Evolutionary conservation across 2,797 vertebrate genomes (phyloP), one percentile per base, ranked within the genome.

Genomic region (Prionace glauca): DNA sequence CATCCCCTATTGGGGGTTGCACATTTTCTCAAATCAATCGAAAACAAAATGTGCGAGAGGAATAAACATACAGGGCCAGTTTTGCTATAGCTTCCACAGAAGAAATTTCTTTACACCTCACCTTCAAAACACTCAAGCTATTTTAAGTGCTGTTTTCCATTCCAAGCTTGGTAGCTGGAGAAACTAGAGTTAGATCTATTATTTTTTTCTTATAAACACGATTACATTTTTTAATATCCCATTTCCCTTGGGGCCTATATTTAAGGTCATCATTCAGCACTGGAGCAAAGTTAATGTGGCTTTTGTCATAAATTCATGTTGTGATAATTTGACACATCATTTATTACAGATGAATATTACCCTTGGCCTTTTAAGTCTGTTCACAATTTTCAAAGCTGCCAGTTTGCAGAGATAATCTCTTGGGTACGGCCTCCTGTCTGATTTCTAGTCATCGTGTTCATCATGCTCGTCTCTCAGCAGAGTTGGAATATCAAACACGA

Each of bases 321-420:
- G 41, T 72, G 67, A 72, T 94, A 41, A 94, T 93, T 93, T 93
- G 91, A 93, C 91, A 69, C n/a, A 91, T 65, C n/a, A 93, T 94
- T 69, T 72, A 94, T 94, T 94, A 29, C 67, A 72, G 67, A 29
- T 10, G 92, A 50, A 94, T 94, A 50, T 72, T 94, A 72, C 36
- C 71, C 26, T 11, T 0, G 92, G 92, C 92, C n/a, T 72, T 93
- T 94, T 41, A 94, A 94, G 92, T 72, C 71, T 41, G 7, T 45
- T 45, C 67, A 67, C 12, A 71, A 2, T 41, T 69, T 91, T 69
- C 65, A 71, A 60, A 72, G 92, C 67, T 94, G 22, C 67, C 3
- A 20, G 60, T 72, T 72, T 72, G 20, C 45, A 36, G 36, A 94
- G 29, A 72, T 71, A 94, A 94, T 8, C 22, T 94, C 26, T 8